Percentiles rank a stretch among this genome's conserved stretches.
These are phyloP conservation scores for Betta splendens DNA, from an alignment of 2,797 vertebrate species.

Conservation along the genomic window DNA sequence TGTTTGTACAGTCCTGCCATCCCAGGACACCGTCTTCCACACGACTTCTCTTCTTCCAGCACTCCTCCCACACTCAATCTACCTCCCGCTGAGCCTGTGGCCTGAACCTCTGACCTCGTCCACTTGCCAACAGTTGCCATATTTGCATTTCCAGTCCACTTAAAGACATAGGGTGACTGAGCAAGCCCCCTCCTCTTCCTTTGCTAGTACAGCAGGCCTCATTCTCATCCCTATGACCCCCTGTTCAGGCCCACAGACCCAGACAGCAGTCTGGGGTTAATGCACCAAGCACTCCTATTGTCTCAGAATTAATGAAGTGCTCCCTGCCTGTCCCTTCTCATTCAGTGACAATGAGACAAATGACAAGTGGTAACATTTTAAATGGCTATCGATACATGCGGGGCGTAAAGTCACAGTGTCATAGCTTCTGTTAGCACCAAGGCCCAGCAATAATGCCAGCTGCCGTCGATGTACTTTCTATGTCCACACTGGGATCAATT, in stretches of 20 bases:
- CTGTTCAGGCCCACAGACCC: constrained; percentile 49
- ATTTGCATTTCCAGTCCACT: constrained; percentile 80
- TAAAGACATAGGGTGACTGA: constrained; percentile 37
- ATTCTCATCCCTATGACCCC: constrained; percentile 75
- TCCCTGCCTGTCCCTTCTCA: constrained; percentile 67
- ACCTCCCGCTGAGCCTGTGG: constrained; percentile 58
- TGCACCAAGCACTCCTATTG: constrained; percentile 75
- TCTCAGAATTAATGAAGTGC: constrained; percentile 79
- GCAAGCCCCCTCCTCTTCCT: constrained; percentile 34
- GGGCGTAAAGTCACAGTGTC: constrained; percentile 51
- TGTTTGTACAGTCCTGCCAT: constrained; percentile 68
- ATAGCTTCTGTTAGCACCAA: constrained; percentile 36
- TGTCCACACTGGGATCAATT: constrained; percentile 54
- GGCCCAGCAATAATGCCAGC: constrained; percentile 31
- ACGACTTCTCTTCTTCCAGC: constrained; percentile 7
- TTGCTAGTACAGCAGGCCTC: constrained; percentile 71
- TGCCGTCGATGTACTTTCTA: constrained; percentile 27
- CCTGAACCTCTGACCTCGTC: constrained; percentile 75
- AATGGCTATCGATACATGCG: constrained; percentile 59
- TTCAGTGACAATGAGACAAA: constrained; percentile 63
- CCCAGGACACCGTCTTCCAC: constrained; percentile 40
- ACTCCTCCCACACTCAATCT: constrained; percentile 49
- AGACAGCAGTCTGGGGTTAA: constrained; percentile 76
- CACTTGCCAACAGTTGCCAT: constrained; percentile 72
- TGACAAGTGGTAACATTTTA: constrained; percentile 63